Conservation (phyloP, 2,113 vertebrate genomes). For the Chiloscyllium plagiosum region DNA sequence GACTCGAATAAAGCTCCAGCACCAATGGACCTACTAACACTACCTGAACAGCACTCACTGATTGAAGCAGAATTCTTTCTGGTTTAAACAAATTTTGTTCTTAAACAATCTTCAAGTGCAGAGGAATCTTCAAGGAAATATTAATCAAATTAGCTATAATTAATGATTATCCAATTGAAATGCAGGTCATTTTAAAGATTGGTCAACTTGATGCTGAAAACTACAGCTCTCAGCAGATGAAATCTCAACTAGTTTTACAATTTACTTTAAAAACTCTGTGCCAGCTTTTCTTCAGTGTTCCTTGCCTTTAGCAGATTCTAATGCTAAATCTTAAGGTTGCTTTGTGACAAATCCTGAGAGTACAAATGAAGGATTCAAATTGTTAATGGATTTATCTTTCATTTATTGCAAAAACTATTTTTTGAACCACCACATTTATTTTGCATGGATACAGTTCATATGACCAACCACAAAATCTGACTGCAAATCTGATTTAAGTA, state of each 20-base stretch:
- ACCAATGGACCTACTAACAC: background rate
- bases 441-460: background rate
- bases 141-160: conserved; percentile 14
- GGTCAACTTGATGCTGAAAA: background rate
- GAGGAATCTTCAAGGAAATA: background rate
- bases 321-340: background rate
- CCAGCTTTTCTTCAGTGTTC: background rate
- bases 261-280: background rate
- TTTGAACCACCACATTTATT: background rate
- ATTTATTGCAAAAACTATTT: background rate
- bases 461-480: background rate
- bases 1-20: background rate
- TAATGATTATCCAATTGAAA: conserved; percentile 6
- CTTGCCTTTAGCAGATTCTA: background rate
- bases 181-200: background rate
- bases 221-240: background rate
- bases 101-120: background rate
- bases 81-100: background rate
- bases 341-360: background rate
- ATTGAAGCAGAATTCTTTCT: background rate
- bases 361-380: background rate
- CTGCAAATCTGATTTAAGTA: background rate
- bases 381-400: background rate
- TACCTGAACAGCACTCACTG: background rate
- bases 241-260: background rate